These are phyloP conservation scores for Xanthorhoe spadicearia DNA, from an alignment of 2,888 invertebrate species.

Conservation along the genomic window DNA sequence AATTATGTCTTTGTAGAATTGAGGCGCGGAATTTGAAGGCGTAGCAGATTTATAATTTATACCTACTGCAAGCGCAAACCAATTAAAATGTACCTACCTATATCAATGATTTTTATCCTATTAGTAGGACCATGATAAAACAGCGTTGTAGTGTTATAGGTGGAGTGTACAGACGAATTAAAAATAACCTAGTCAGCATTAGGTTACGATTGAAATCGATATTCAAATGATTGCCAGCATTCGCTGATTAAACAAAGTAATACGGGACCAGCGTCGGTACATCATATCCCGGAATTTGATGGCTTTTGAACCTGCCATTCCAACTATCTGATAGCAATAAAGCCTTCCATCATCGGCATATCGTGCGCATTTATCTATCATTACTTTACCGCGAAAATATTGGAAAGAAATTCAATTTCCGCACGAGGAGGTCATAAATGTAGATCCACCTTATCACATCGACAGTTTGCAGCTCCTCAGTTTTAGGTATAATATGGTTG, in stretches of 20 bases:
- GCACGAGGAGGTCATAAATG: constrained; percentile 53
- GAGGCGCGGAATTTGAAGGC: not conserved
- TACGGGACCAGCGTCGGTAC: not conserved
- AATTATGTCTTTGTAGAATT: not conserved
- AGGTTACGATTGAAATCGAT: not conserved
- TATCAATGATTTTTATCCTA: no score
- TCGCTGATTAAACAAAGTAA: not conserved
- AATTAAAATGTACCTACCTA: no score
- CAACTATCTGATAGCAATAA: constrained; percentile 10
- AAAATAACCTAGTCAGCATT: not conserved
- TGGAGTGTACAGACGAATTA: no score
- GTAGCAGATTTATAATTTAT: not conserved
- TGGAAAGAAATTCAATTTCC: constrained; percentile 62
- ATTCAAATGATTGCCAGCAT: not conserved
- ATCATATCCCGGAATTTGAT: not conserved
- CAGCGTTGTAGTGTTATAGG: no score
- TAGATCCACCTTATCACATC: constrained; percentile 57
- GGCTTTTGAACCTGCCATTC: not conserved
- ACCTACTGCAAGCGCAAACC: not conserved
- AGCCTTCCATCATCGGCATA: constrained; percentile 29
- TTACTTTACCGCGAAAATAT: constrained; percentile 46
- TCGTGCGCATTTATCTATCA: constrained; percentile 16
- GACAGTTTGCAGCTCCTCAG: constrained; percentile 55
- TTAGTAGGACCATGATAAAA: no score
- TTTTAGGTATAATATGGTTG: constrained; percentile 43